Percentiles rank a stretch among this genome's conserved stretches.
phyloP scores from a whole-genome alignment of 2,113 vertebrate species.

The Copsychus sechellarum region DNA sequence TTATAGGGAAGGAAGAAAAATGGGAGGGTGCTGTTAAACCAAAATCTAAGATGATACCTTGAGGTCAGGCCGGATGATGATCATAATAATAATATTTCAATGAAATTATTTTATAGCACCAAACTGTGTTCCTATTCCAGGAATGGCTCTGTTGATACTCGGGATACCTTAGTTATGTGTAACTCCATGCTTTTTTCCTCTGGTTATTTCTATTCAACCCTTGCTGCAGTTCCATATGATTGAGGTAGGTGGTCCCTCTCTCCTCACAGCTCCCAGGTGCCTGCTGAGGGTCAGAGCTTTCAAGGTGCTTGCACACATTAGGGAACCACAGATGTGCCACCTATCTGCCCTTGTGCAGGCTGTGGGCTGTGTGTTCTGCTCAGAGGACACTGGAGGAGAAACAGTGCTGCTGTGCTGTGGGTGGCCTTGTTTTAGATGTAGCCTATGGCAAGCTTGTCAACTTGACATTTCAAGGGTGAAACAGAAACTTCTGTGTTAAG shows the following conservation, averaged over 20 bases:
- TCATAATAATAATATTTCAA: not conserved
- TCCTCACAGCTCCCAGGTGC: not conserved
- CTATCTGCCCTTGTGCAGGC: not conserved
- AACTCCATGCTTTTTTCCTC: not conserved
- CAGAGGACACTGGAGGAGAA: not conserved
- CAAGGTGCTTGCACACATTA: not conserved
- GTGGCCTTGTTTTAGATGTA: not conserved
- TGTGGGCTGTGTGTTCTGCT: not conserved
- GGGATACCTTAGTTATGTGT: not conserved
- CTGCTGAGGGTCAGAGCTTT: not conserved
- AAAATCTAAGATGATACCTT: not conserved
- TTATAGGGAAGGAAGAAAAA: not conserved
- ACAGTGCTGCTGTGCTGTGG: not conserved
- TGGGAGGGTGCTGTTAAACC: not conserved
- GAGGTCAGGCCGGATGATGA: not conserved
- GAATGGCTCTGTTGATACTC: not conserved
- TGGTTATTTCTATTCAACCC: not conserved
- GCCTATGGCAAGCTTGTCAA: not conserved
- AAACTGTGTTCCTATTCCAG: not conserved
- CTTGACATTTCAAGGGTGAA: not conserved
- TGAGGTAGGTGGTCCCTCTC: not conserved
- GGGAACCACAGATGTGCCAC: not conserved
- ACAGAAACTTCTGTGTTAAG: not conserved
- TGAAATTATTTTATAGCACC: not conserved
- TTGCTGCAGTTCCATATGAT: not conserved